phyloP scores from a whole-genome alignment of 2,888 invertebrate genomes.

The Reticulitermes lucifugus region DNA sequence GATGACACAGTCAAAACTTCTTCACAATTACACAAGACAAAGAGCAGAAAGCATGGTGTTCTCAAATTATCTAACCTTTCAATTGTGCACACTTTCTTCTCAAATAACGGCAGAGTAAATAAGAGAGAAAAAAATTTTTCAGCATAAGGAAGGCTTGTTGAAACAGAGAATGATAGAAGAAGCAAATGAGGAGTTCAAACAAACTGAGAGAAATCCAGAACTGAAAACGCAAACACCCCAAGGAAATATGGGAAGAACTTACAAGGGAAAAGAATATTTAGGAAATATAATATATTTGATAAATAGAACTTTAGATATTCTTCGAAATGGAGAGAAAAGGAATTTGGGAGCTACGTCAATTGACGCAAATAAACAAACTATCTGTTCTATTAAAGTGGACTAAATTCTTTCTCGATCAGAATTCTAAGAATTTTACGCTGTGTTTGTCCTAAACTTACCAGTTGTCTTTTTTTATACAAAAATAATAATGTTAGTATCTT shows the following conservation, averaged over 20 bases:
- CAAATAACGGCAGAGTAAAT: not conserved
- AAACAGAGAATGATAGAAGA: not conserved
- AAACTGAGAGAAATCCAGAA: not conserved
- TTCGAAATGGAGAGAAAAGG: no score
- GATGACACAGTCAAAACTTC: no score
- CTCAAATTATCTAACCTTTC: not conserved
- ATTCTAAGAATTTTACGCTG: not conserved
- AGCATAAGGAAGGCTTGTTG: not conserved
- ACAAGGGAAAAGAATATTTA: not conserved
- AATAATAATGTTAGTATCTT: not conserved
- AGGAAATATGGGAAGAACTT: not conserved
- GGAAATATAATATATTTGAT: not conserved
- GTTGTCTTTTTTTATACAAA: not conserved
- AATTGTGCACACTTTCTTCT: not conserved
- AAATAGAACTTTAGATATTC: not conserved
- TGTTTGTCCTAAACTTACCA: not conserved
- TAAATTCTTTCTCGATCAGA: not conserved
- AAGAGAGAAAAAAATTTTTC: not conserved
- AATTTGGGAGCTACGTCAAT: not conserved
- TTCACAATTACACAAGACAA: no score
- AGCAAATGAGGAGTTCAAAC: not conserved
- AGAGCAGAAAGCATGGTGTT: no score
- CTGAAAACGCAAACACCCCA: not conserved
- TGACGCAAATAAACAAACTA: not conserved
- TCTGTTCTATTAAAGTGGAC: not conserved